Evolutionary conservation across 2,797 vertebrate species (phyloP), one percentile per base, ranked within the genome.

Genomic region (Oreonectes daqikongensis): DNA sequence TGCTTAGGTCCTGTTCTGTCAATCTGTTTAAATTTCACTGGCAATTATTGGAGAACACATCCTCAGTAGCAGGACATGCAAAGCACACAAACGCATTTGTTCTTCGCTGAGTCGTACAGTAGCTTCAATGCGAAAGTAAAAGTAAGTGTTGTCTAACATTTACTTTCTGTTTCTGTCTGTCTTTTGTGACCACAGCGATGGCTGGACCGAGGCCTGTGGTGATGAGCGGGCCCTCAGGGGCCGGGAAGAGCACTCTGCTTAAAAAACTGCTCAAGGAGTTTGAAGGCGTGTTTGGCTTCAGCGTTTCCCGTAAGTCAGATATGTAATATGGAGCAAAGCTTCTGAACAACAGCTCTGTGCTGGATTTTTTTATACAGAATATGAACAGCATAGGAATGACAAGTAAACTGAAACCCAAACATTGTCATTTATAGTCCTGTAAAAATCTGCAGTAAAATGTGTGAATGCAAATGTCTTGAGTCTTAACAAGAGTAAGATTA

Each of bases 161-260:
- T 35, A 40, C 55, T 61, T 11, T 30, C 12, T 12, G 2, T 12
- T 20, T 50, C 30, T 22, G 30, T 61, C 18, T 59, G 6, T 46
- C 12, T 75, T 22, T 22, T 69, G 24, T 83, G 67, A 28, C 42
- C 64, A n/a, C n/a, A 96, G 95, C 91, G 75, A 99, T 99, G 97
- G 94, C 95, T 83, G 95, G 95, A 83, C 98, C 96, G 18, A 94
- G 96, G 85, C 98, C 97, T 0, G 95, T 99, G 77, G 98, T 99
- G 65, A 82, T 99, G 68, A 98, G 94, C 0, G 98, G 98, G 77
- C 98, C 98, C 0, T 99, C 98, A 0, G 98, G 98, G 1, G 96
- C 96, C 0, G 98, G 98, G 55, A 99, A 99, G 82, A 99, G 97
- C 91, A 99, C 97, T 3, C 89, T 99, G 78, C 86, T 99, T 42